Conservation (phyloP, 1,140 invertebrate genomes). For the Calephelis virginiensis region DNA sequence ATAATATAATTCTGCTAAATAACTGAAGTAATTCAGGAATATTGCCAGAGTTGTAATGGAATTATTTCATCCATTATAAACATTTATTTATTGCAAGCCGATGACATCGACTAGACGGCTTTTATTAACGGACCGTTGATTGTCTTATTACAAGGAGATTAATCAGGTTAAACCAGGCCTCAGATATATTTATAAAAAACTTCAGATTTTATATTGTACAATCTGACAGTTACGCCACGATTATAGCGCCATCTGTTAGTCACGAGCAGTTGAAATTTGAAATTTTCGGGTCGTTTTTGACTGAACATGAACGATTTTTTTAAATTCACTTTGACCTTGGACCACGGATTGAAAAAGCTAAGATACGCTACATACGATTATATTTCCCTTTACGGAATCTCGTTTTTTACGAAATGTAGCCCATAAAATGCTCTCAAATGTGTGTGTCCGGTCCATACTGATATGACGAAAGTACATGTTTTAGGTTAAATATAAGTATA, state of each 20-base stretch:
- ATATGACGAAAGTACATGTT: too few species aligned
- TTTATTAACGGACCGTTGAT: constrained; percentile 16
- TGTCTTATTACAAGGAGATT: constrained; percentile 1
- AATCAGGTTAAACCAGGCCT: neutral
- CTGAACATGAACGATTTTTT: too few species aligned
- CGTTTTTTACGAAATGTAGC: too few species aligned
- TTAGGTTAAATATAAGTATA: too few species aligned
- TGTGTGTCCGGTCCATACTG: too few species aligned
- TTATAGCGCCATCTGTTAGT: too few species aligned
- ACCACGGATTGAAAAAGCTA: neutral
- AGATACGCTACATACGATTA: neutral
- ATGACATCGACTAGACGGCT: constrained; percentile 65
- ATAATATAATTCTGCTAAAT: constrained; percentile 78
- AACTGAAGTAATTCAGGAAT: constrained; percentile 73
- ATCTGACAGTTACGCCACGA: neutral
- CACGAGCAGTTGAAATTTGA: too few species aligned
- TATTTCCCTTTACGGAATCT: neutral
- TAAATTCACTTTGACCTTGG: too few species aligned
- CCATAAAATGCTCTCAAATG: too few species aligned
- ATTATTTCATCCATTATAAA: constrained; percentile 35
- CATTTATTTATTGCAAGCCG: constrained; percentile 44
- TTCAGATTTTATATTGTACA: neutral
- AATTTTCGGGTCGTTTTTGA: too few species aligned
- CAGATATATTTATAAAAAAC: too few species aligned
- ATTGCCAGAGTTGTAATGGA: constrained; percentile 54